These are phyloP conservation scores for Pollenia labialis DNA, from an alignment of 2,888 invertebrate genomes.

Conservation along the genomic window DNA sequence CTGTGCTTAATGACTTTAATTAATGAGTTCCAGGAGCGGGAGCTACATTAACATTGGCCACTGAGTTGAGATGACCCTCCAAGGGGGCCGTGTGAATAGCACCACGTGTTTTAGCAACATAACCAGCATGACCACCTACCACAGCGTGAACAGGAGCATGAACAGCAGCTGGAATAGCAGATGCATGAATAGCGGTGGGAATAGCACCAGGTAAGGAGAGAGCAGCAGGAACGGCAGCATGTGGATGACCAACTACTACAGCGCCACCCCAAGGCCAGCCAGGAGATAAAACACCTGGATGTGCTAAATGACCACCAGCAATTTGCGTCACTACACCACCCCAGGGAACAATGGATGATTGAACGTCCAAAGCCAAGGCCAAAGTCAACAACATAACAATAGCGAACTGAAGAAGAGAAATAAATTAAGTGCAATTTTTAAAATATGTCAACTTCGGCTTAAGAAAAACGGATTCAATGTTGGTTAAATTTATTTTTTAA, in stretches of 20 bases:
- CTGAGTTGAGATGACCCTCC: constrained; percentile 60
- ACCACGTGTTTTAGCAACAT: constrained; percentile 63
- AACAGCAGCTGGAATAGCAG: constrained; percentile 11
- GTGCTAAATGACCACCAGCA: constrained; percentile 77
- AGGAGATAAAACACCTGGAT: constrained; percentile 76
- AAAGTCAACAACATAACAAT: constrained; percentile 78
- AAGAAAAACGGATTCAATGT: no score
- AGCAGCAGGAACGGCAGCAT: constrained; percentile 25
- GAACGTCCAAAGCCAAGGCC: constrained; percentile 81
- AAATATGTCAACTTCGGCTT: no score
- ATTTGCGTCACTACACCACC: constrained; percentile 75
- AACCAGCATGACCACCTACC: constrained; percentile 47
- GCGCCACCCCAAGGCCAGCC: constrained; percentile 66
- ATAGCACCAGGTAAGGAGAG: constrained; percentile 23
- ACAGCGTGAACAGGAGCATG: constrained; percentile 42
- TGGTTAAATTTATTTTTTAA: neutral
- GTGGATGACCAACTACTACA: constrained; percentile 54
- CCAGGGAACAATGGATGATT: constrained; percentile 79
- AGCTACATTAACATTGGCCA: constrained; percentile 70
- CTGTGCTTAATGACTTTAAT: neutral
- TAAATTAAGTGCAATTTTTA: neutral
- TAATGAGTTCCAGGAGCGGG: constrained; percentile 72
- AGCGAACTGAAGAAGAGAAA: constrained; percentile 78
- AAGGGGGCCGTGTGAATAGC: constrained; percentile 65
- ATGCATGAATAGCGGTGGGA: constrained; percentile 29